Percentiles rank a stretch among this genome's conserved stretches.
phyloP scores from a whole-genome alignment of 2,113 vertebrate species.

The Solenodon paradoxus region DNA sequence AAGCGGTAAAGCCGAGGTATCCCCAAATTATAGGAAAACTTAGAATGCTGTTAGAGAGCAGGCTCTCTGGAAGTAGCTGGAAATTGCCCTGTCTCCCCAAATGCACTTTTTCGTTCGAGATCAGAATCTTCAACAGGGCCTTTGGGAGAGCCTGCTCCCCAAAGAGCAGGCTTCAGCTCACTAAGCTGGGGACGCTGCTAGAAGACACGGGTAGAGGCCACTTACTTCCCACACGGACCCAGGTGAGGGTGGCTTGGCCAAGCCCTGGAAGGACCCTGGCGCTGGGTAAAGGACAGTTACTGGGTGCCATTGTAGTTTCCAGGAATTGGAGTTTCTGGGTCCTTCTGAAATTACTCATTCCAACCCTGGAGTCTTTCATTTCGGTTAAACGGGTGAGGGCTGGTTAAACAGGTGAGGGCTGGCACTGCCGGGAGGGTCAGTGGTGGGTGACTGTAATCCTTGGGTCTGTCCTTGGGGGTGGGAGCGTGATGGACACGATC shows the following conservation, averaged over 20 bases:
- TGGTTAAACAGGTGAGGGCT: too few relatives aligned
- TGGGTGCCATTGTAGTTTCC: neutral
- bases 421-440: accelerated
- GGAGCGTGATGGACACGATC: accelerated
- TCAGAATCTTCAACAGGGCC: neutral
- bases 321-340: neutral
- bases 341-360: neutral
- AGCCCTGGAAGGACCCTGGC: neutral
- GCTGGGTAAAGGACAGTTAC: accelerated
- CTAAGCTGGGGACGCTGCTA: too few relatives aligned
- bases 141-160: neutral
- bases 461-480: neutral
- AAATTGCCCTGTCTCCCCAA: neutral
- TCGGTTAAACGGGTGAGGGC: neutral
- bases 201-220: too few relatives aligned
- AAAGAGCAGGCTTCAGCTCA: neutral
- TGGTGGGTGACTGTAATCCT: neutral
- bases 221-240: too few relatives aligned
- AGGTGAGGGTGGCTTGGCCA: neutral
- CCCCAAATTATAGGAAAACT: neutral
- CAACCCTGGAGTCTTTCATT: accelerated
- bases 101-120: neutral
- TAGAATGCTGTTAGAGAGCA: neutral
- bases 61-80: neutral
- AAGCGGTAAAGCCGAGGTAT: neutral